A percentile compares a stretch with the other conserved stretches of the same genome.
phyloP scores from a whole-genome alignment of 1,140 invertebrate species.

The Proales similis region DNA sequence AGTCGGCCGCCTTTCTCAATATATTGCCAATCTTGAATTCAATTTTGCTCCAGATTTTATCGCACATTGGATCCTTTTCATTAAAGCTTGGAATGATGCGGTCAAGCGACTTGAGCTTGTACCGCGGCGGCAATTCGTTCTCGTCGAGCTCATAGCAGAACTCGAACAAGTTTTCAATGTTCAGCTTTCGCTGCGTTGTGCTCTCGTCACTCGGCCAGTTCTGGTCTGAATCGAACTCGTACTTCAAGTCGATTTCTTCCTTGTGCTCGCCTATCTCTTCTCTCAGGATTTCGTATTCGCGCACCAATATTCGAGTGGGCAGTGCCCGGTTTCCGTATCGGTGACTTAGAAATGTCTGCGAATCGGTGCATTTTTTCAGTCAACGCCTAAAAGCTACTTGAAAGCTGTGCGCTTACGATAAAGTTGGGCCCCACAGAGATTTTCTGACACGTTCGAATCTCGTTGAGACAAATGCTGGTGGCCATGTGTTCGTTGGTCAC shows the following conservation, averaged over 20 bases:
- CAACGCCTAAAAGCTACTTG: no score
- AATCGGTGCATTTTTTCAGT: no score
- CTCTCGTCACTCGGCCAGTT: no score
- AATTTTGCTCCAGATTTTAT: constrained; percentile 10
- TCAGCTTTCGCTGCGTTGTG: background rate
- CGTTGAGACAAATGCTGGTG: constrained; percentile 34
- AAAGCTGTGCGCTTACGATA: constrained; percentile 1
- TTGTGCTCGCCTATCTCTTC: background rate
- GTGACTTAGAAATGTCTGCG: constrained; percentile 34
- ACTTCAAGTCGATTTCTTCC: background rate
- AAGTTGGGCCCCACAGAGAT: constrained; percentile 37
- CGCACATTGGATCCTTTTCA: background rate
- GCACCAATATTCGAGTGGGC: constrained; percentile 41
- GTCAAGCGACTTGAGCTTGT: constrained; percentile 9
- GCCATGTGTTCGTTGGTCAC: constrained; percentile 35
- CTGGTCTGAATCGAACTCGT: no score
- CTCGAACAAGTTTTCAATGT: constrained; percentile 23
- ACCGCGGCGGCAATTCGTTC: constrained; percentile 20
- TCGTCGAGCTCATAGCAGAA: constrained; percentile 16
- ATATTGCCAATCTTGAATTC: constrained; percentile 9
- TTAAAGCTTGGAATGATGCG: constrained; percentile 18
- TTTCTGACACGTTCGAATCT: constrained; percentile 37
- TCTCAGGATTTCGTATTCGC: background rate
- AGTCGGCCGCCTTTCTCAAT: constrained; percentile 3
- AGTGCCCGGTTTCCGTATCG: constrained; percentile 59